phyloP scores from a whole-genome alignment of 1,140 invertebrate species.

The Drosophila serrata region DNA sequence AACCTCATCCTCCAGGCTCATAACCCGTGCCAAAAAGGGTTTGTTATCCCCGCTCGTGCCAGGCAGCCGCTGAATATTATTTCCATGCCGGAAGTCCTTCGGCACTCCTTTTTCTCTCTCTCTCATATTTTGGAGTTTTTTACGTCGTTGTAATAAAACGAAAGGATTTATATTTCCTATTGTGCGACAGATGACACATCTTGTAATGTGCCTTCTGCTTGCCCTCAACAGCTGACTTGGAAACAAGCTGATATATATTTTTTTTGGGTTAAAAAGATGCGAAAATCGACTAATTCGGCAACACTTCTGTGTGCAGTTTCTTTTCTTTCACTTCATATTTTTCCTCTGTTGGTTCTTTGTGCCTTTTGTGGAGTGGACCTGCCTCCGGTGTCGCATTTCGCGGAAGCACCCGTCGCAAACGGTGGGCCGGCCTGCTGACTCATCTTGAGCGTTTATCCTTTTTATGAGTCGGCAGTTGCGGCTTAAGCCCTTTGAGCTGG shows the following conservation, averaged over 20 bases:
- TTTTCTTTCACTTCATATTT: conserved; percentile 8
- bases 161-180: conserved; percentile 84
- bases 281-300: conserved; percentile 62
- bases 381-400: conserved; percentile 72
- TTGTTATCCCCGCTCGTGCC: conserved; percentile 62
- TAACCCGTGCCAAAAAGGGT: conserved; percentile 69
- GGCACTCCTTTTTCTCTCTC: conserved; percentile 26
- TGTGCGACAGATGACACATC: conserved; percentile 72
- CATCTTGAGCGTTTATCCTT: conserved; percentile 77
- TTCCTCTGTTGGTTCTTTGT: conserved; percentile 10
- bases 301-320: conserved; percentile 40
- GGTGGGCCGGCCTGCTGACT: conserved; percentile 64
- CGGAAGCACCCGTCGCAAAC: conserved; percentile 60
- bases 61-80: conserved; percentile 32
- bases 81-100: conserved; percentile 65
- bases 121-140: conserved; percentile 38
- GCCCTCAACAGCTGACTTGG: conserved; percentile 68
- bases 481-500: conserved; percentile 67
- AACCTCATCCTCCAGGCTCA: conserved; percentile 1
- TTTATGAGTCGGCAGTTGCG: conserved; percentile 66
- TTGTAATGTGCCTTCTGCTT: conserved; percentile 59
- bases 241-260: conserved; percentile 19
- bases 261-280: conserved; percentile 61
- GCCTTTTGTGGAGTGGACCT: conserved; percentile 44
- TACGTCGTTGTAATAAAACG: conserved; percentile 76